Conservation (phyloP, 1,140 invertebrate genomes). For the Cydia pomonella region DNA sequence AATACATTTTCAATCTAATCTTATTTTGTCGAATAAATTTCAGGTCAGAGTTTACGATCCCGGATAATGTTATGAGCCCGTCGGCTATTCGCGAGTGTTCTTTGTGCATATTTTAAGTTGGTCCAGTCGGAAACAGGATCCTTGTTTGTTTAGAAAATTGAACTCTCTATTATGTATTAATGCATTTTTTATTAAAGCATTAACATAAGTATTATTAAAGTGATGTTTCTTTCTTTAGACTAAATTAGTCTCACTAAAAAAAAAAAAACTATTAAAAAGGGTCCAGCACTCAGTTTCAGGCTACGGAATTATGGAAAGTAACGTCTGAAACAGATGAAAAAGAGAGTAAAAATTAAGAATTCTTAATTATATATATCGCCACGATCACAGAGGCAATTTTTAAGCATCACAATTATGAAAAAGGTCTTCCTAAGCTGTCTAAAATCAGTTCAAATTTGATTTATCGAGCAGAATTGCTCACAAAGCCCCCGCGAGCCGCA, state of each 20-base stretch:
- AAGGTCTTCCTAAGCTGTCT: slow-evolving; percentile 4
- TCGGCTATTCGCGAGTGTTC: neutral
- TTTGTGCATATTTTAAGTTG: neutral
- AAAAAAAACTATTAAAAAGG: too few species aligned
- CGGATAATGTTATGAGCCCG: slow-evolving; percentile 8
- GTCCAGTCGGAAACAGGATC: neutral
- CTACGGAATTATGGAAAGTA: too few species aligned
- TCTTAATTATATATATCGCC: neutral
- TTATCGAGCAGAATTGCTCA: slow-evolving; percentile 24
- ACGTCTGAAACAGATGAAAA: too few species aligned
- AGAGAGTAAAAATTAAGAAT: too few species aligned
- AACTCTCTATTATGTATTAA: too few species aligned
- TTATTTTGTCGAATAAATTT: slow-evolving; percentile 33
- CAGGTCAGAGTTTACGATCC: slow-evolving; percentile 25
- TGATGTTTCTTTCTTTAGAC: too few species aligned
- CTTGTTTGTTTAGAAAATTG: neutral
- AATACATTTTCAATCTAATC: slow-evolving; percentile 31
- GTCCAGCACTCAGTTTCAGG: too few species aligned
- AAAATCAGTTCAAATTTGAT: slow-evolving; percentile 29
- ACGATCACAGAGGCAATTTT: neutral
- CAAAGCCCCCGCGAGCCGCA: slow-evolving; percentile 8
- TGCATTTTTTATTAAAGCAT: too few species aligned
- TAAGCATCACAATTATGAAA: slow-evolving; percentile 18
- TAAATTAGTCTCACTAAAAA: too few species aligned
- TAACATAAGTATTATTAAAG: too few species aligned